Evolutionary conservation across 2,113 vertebrate genomes (phyloP).

Genomic region (Sterna hirundo): DNA sequence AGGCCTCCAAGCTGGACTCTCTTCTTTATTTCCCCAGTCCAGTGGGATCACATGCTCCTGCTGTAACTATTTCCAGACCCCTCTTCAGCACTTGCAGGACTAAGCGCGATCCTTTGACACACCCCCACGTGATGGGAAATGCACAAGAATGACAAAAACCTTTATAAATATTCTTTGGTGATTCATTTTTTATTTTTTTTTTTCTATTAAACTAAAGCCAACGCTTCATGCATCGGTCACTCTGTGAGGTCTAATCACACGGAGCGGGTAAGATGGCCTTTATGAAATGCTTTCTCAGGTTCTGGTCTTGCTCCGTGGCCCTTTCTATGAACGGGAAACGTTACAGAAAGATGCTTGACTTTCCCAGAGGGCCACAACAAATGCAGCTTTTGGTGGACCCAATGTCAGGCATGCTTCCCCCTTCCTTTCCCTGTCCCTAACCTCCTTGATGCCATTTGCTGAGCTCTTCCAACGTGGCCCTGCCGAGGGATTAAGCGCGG

Average conservation of each 20-base stretch:
- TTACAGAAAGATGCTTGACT: not conserved
- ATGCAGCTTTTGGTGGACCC: not conserved
- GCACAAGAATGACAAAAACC: not conserved
- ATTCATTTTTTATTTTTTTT: not conserved
- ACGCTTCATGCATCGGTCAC: not conserved
- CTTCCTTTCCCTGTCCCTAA: not conserved
- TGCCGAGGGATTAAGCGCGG: not conserved
- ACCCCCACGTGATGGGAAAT: conserved; percentile 24
- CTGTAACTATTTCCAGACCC: not conserved
- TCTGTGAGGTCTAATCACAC: not conserved
- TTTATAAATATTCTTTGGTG: not conserved
- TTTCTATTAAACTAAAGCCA: not conserved
- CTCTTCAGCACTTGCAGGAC: not conserved
- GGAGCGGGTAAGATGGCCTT: accelerated
- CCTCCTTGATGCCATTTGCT: not conserved
- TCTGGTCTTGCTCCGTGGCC: accelerated
- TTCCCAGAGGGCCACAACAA: not conserved
- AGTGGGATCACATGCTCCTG: not conserved
- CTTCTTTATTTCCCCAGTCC: not conserved
- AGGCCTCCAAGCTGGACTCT: not conserved
- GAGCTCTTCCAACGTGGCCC: not conserved
- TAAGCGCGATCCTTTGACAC: not conserved
- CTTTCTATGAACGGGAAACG: accelerated
- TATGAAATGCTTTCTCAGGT: not conserved
- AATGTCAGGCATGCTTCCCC: accelerated